Base-by-base conservation (phyloP, 2,888 invertebrate species). In the Temnothorax rugatulus region DNA sequence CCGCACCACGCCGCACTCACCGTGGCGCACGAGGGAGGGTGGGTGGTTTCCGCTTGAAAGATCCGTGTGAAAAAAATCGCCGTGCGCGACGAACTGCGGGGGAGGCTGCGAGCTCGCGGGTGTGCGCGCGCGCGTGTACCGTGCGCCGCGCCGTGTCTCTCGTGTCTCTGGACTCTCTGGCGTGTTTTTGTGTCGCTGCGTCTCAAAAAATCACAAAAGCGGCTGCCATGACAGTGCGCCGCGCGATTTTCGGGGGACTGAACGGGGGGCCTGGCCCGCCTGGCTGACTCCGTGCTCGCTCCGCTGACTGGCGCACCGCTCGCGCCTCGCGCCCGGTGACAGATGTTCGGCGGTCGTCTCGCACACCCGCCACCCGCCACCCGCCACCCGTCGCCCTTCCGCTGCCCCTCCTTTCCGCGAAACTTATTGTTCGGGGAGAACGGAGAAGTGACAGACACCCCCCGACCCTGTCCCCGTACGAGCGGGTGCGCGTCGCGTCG, bases 171-270 rank as follows among this genome's bases (percentile, higher is more conserved):
- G n/a, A n/a, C n/a, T n/a, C 29, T 4, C 4, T 3, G 29, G 29
- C 3, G 57, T 54, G 50, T 44, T 66, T 44, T 66, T 68, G 25
- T 68, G 50, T 18, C 82, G 66, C 52, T 66, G 66, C 29, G 71
- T 85, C 88, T 93, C 88, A 92, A 90, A 90, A 91, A 93, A 91
- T 92, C 88, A 90, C 86, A 89, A 89, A 91, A 90, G 90, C 90
- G 89, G 91, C 85, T 91, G 91, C 93, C 93, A 93, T 93, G 93
- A 92, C 92, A 91, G 92, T 93, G 50, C n/a, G 87, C 92, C 90
- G 90, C 91, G 90, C 91, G 90, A 88, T 91, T 92, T 92, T 92
- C 85, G 87, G 89, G 86, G 90, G 63, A 38, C 88, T 88, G 86
- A 92, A 88, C 91, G 91, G 89, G 18, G 92, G 91, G 34, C 34